Evolutionary conservation across 2,113 vertebrate genomes (phyloP).

Genomic region (Verasper variegatus): DNA sequence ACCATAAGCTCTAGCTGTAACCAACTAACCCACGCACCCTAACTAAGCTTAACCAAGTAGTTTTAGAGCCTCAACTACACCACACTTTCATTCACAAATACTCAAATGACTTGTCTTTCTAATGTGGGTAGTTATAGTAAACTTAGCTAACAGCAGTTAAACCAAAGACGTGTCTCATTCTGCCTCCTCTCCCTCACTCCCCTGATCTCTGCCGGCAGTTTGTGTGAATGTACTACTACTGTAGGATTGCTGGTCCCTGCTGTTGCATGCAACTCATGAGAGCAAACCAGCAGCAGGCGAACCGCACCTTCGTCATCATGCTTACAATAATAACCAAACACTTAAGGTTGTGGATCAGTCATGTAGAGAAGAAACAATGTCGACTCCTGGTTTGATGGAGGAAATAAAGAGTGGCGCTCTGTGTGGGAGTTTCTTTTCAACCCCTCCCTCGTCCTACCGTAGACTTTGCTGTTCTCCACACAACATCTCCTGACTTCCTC

Average conservation of each 20-base stretch:
- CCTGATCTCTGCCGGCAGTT: neutral
- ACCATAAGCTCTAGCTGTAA: too few relatives aligned
- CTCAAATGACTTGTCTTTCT: neutral
- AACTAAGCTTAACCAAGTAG: too few relatives aligned
- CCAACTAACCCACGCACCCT: too few relatives aligned
- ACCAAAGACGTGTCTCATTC: neutral
- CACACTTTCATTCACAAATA: neutral
- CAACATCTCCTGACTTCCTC: neutral
- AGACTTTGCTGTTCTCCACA: neutral
- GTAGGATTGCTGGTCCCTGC: neutral
- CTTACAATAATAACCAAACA: neutral
- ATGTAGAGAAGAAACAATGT: neutral
- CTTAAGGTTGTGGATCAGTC: neutral
- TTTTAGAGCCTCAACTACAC: neutral
- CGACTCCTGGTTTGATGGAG: neutral
- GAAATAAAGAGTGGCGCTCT: neutral
- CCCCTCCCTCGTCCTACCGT: neutral
- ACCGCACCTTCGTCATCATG: neutral
- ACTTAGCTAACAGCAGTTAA: too few relatives aligned
- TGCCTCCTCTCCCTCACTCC: neutral
- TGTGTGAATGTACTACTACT: neutral
- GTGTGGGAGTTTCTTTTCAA: neutral
- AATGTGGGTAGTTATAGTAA: too few relatives aligned
- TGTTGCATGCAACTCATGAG: neutral
- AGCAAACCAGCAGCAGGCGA: neutral